phyloP scores from a whole-genome alignment of 2,113 vertebrate species.

The Ibidorhyncha struthersii region DNA sequence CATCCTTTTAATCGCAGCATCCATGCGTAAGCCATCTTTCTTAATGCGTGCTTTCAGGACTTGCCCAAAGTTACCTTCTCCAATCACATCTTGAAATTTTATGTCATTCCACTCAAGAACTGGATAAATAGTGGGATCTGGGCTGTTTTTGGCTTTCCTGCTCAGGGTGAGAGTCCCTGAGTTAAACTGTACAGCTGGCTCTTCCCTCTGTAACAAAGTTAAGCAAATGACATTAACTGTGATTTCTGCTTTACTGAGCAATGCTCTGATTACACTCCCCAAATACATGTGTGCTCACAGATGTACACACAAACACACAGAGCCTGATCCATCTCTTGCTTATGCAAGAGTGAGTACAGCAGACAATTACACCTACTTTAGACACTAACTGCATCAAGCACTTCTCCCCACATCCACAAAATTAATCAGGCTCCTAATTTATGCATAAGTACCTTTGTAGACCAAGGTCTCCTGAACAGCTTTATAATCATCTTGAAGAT shows the following conservation, averaged over 20 bases:
- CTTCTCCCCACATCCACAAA: not conserved
- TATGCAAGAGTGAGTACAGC: not conserved
- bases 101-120: conserved; percentile 91
- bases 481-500: not conserved
- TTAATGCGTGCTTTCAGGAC: conserved; percentile 90
- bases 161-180: conserved; percentile 83
- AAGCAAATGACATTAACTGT: not conserved
- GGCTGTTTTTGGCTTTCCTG: conserved; percentile 81
- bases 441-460: not conserved
- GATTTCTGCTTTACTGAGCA: not conserved
- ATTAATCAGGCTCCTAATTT: not conserved
- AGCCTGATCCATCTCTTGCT: not conserved
- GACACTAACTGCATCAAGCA: not conserved
- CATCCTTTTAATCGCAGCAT: conserved; percentile 90
- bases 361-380: not conserved
- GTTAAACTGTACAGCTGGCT: conserved; percentile 89
- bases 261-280: not conserved
- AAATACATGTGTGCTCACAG: not conserved
- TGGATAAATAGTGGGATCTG: conserved; percentile 84
- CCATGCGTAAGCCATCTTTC: conserved; percentile 89
- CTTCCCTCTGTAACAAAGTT: conserved; percentile 81
- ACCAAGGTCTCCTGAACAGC: not conserved
- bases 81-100: conserved; percentile 91
- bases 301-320: not conserved
- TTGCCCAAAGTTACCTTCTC: conserved; percentile 90